Percentiles rank a stretch among this genome's conserved stretches.
These are phyloP conservation scores for Monodelphis domestica DNA, from an alignment of 2,797 vertebrate species.

Conservation along the genomic window DNA sequence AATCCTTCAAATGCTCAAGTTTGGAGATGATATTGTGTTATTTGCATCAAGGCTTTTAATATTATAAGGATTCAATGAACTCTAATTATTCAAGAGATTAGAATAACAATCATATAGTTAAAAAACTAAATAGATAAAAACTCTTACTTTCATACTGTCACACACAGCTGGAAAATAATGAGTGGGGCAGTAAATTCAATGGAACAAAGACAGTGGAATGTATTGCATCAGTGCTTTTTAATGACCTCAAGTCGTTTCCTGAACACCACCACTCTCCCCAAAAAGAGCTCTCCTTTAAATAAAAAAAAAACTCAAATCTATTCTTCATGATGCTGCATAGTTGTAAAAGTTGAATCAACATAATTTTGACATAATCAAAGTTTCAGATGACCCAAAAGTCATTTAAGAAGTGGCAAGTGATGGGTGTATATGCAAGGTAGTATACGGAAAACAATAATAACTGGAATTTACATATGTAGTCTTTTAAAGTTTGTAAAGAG, in stretches of 20 bases:
- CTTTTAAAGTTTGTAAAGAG: neutral
- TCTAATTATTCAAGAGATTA: neutral
- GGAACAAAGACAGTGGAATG: neutral
- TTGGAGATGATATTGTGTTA: neutral
- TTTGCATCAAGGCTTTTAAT: neutral
- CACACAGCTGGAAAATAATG: neutral
- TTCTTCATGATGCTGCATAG: too few species aligned
- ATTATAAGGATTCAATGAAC: neutral
- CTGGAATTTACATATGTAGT: neutral
- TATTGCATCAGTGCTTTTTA: neutral
- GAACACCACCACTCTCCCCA: neutral
- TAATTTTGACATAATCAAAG: neutral
- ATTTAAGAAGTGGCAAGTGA: too few species aligned
- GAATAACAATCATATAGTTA: neutral
- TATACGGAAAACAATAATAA: too few species aligned
- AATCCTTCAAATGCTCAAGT: neutral
- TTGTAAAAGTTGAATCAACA: neutral
- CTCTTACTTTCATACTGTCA: neutral
- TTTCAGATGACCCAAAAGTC: neutral
- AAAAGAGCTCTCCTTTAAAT: neutral
- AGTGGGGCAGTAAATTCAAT: neutral
- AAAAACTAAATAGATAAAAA: neutral
- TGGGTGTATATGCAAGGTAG: neutral
- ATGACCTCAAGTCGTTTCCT: neutral
- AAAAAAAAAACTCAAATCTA: too few species aligned